Conservation (phyloP, 2,797 vertebrate species). For the Pampus argenteus region DNA sequence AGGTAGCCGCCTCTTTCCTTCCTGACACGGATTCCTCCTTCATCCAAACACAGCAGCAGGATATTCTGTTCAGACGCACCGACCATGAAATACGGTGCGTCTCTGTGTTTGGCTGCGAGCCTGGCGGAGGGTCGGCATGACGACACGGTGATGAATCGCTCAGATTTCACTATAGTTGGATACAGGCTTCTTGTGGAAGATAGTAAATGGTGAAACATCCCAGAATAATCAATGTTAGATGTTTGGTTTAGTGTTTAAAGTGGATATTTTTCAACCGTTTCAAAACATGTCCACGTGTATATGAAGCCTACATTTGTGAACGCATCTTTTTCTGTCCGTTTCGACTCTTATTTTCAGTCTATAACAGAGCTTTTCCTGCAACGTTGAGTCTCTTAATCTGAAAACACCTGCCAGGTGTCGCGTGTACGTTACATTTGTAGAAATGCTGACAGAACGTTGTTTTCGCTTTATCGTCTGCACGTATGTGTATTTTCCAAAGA, state of each 20-base stretch:
- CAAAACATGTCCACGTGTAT: no score
- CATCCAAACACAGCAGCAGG: constrained; percentile 90
- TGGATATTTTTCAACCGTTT: no score
- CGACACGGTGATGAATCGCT: constrained; percentile 34
- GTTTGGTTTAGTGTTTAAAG: no score
- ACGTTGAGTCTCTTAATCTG: no score
- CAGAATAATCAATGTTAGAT: neutral
- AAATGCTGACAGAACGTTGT: no score
- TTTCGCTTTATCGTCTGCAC: no score
- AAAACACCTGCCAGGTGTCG: no score
- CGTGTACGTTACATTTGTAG: no score
- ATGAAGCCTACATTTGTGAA: no score
- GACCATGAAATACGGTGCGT: constrained; percentile 91
- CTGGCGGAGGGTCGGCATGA: constrained; percentile 65
- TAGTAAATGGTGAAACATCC: neutral
- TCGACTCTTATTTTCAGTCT: no score
- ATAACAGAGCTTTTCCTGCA: no score
- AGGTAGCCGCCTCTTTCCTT: constrained; percentile 81
- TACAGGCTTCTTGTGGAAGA: constrained; percentile 6
- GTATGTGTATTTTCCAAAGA: neutral
- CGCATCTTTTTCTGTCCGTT: no score
- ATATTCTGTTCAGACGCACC: constrained; percentile 89
- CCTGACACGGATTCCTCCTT: constrained; percentile 85
- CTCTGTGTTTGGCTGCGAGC: constrained; percentile 86
- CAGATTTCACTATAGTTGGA: constrained; percentile 34